These are phyloP conservation scores for Plagiodera versicolora DNA, from an alignment of 2,888 invertebrate genomes.

Conservation along the genomic window DNA sequence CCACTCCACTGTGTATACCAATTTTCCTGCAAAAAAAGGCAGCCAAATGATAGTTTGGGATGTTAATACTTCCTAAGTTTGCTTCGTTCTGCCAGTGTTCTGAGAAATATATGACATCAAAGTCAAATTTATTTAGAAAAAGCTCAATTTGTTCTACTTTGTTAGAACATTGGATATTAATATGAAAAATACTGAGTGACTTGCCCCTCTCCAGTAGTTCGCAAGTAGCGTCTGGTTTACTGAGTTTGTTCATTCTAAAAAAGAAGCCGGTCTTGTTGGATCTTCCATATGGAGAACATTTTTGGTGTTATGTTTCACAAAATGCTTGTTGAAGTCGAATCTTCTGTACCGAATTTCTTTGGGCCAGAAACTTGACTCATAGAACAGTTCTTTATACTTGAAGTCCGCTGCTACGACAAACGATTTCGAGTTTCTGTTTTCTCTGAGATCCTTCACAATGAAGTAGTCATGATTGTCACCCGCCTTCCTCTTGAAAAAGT, in stretches of 20 bases:
- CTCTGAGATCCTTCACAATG: not conserved
- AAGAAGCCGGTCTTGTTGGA: not conserved
- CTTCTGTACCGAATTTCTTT: not conserved
- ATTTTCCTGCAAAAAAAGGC: conserved; percentile 4
- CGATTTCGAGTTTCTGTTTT: not conserved
- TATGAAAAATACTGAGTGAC: conserved; percentile 5
- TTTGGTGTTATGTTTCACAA: conserved; percentile 1
- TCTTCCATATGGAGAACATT: conserved; percentile 1
- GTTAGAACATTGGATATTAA: conserved; percentile 2
- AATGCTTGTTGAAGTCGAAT: conserved; percentile 1
- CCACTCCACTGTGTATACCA: conserved; percentile 5
- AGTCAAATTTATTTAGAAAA: conserved; percentile 13
- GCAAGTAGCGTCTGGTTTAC: not conserved
- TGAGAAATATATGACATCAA: conserved; percentile 7
- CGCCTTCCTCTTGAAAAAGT: not conserved
- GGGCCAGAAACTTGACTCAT: not conserved
- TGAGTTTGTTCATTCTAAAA: not conserved
- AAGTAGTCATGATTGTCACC: not conserved
- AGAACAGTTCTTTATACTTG: not conserved
- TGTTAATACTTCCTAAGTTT: not conserved
- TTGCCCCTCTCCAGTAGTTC: not conserved
- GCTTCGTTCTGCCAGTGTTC: conserved; percentile 3
- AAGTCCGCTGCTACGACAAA: not conserved
- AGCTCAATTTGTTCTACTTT: not conserved
- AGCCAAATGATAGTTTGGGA: not conserved